phyloP scores from a whole-genome alignment of 1,140 invertebrate genomes.

The Lordiphosa clarofinis region DNA sequence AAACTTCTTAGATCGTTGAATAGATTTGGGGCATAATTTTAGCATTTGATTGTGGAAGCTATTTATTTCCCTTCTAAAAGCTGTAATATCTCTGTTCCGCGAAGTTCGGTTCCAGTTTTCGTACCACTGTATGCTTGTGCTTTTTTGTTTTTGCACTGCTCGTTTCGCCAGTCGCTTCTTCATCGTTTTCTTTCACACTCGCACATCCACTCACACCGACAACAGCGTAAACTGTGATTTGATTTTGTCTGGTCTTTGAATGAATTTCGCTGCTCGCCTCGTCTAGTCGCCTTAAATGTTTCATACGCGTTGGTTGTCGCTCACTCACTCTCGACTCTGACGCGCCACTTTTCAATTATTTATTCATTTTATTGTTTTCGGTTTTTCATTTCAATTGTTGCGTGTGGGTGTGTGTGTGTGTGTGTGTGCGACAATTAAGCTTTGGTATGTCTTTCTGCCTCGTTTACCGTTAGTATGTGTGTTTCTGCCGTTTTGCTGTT shows the following conservation, averaged over 20 bases:
- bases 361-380: slow-evolving; percentile 19
- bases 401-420: slow-evolving; percentile 22
- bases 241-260: slow-evolving; percentile 59
- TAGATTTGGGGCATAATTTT: too few species aligned
- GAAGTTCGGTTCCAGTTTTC: too few species aligned
- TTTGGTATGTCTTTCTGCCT: slow-evolving; percentile 26
- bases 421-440: slow-evolving; percentile 43
- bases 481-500: slow-evolving; percentile 34
- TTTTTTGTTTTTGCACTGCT: slow-evolving; percentile 70
- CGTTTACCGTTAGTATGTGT: slow-evolving; percentile 23
- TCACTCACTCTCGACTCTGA: slow-evolving; percentile 24
- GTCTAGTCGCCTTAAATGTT: slow-evolving; percentile 78
- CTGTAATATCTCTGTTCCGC: too few species aligned
- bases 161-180: slow-evolving; percentile 64
- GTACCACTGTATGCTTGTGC: neutral
- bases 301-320: slow-evolving; percentile 56
- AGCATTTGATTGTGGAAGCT: too few species aligned
- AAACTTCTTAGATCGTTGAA: too few species aligned
- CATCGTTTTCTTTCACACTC: slow-evolving; percentile 52
- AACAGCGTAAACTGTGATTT: slow-evolving; percentile 26
- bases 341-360: slow-evolving; percentile 22
- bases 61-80: too few species aligned
- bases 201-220: slow-evolving; percentile 8
- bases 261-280: slow-evolving; percentile 76
- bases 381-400: slow-evolving; percentile 43